phyloP scores from a whole-genome alignment of 2,797 vertebrate genomes.

The Decapterus maruadsi region DNA sequence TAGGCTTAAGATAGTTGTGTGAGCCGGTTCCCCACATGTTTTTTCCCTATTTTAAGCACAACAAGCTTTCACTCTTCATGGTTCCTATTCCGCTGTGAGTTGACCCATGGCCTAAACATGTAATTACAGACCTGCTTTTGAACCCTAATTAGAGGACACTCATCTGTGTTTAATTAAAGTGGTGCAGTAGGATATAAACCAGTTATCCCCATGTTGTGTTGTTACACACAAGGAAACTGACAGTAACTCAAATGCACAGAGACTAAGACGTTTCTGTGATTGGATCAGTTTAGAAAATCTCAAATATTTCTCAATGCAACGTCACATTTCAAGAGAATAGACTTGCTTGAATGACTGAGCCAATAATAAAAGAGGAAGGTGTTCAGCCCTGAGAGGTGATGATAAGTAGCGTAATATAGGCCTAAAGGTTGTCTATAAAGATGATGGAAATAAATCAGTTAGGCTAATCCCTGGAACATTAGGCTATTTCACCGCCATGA shows the following conservation, averaged over 20 bases:
- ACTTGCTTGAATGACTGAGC: not conserved
- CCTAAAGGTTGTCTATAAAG: not conserved
- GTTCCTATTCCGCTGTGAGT: not conserved
- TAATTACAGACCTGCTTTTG: not conserved
- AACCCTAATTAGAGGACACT: not conserved
- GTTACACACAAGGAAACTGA: not conserved
- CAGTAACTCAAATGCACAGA: not conserved
- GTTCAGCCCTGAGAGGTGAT: not conserved
- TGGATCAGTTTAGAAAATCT: not conserved
- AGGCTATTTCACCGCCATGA: not conserved
- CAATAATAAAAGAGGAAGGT: not conserved
- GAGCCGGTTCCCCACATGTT: not conserved
- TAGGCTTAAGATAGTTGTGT: not conserved
- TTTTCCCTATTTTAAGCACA: not conserved
- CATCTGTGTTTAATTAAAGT: constrained; percentile 14
- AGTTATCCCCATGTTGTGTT: not conserved
- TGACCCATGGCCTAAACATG: not conserved
- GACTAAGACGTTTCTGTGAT: not conserved
- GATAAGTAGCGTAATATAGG: not conserved
- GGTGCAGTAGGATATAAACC: not conserved
- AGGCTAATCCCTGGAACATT: not conserved
- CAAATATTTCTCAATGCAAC: not conserved
- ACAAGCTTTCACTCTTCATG: not conserved
- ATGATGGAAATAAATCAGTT: not conserved
- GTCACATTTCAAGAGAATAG: not conserved